These are phyloP conservation scores for Sebastes schlegelii DNA, from an alignment of 2,113 vertebrate genomes.

Conservation along the genomic window DNA sequence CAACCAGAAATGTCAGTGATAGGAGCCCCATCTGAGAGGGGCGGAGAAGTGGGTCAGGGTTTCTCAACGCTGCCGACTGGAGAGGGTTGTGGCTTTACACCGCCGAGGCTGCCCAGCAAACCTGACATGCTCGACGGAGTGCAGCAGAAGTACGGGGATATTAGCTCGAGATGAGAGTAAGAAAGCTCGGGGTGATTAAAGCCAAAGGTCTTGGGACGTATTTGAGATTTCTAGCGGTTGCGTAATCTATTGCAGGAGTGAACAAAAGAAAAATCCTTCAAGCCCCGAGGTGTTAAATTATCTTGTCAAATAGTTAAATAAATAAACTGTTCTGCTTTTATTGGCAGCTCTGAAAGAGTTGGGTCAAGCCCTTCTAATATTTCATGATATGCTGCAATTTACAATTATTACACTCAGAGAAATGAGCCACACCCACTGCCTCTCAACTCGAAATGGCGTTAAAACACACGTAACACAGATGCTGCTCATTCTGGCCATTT, in stretches of 20 bases:
- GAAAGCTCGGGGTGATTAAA: slow-evolving; percentile 12
- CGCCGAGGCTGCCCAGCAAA: slow-evolving; percentile 25
- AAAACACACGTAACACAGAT: not conserved
- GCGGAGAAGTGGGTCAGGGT: slow-evolving; percentile 62
- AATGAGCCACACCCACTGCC: slow-evolving; percentile 44
- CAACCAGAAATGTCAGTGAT: slow-evolving; percentile 52
- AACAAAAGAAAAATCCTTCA: slow-evolving; percentile 25
- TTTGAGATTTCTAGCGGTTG: slow-evolving; percentile 28
- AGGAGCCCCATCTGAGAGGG: slow-evolving; percentile 53
- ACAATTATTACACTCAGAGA: slow-evolving; percentile 10
- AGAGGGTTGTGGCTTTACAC: slow-evolving; percentile 30
- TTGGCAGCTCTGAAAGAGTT: slow-evolving; percentile 29
- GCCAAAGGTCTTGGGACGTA: not conserved
- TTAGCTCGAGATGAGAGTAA: not conserved
- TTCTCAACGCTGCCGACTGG: slow-evolving; percentile 28
- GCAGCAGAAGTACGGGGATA: not conserved
- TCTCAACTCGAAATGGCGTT: not conserved
- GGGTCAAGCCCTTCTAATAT: slow-evolving; percentile 38
- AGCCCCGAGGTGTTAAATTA: not conserved
- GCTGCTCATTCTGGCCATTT: not conserved
- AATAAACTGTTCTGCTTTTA: slow-evolving; percentile 24
- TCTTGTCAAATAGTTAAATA: slow-evolving; percentile 19
- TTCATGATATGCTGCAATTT: slow-evolving; percentile 21
- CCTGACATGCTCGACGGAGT: slow-evolving; percentile 10
- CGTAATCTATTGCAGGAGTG: slow-evolving; percentile 16